These are phyloP conservation scores for Caerostris darwini DNA, from an alignment of 1,140 invertebrate species.

Conservation along the genomic window DNA sequence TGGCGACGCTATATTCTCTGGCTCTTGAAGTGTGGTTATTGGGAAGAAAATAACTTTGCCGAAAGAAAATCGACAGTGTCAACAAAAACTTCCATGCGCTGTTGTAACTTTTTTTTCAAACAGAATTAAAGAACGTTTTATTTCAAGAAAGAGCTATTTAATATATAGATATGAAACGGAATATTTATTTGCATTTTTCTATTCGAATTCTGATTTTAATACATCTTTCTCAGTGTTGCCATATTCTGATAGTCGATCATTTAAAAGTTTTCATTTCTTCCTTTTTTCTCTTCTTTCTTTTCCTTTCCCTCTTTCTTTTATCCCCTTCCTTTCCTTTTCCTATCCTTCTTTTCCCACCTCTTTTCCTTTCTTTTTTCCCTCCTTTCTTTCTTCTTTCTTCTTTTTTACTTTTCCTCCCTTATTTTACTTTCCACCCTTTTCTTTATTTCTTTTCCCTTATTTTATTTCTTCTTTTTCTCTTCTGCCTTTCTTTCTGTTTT, in stretches of 20 bases:
- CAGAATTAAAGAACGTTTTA: background rate
- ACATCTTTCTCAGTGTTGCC: constrained; percentile 31
- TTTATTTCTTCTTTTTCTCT: too few species aligned
- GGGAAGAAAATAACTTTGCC: background rate
- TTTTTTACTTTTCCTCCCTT: background rate
- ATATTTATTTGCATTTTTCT: background rate
- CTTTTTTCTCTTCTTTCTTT: too few species aligned
- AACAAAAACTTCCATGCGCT: constrained; percentile 1
- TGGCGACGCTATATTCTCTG: background rate
- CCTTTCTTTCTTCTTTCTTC: constrained; percentile 10
- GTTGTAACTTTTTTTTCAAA: background rate
- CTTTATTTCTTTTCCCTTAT: too few species aligned
- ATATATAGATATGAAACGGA: background rate
- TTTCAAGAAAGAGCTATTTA: constrained; percentile 3
- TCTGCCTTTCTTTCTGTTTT: too few species aligned
- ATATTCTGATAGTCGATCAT: constrained; percentile 37
- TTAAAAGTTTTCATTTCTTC: constrained; percentile 25
- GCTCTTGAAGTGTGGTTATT: constrained; percentile 10
- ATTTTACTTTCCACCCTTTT: too few species aligned
- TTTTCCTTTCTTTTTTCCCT: too few species aligned
- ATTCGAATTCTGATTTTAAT: constrained; percentile 10
- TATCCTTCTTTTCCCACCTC: background rate
- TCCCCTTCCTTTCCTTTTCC: constrained; percentile 28
- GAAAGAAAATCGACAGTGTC: background rate
- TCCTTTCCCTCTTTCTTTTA: too few species aligned